Evolutionary conservation across 2,888 invertebrate genomes (phyloP).

Genomic region (Zeuzera pyrina): DNA sequence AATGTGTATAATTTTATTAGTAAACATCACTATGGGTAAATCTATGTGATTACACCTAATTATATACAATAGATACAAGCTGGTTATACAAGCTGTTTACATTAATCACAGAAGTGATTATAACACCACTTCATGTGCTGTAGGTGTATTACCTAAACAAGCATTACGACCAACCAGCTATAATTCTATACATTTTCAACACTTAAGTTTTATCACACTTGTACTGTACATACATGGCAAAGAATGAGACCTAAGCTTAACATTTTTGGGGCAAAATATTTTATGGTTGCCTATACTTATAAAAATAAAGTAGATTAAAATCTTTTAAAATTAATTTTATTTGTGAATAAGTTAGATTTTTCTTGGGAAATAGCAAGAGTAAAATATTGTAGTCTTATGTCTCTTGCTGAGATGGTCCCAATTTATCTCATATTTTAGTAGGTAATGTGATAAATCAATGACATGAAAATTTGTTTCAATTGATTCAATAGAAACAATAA

Average conservation of each 20-base stretch:
- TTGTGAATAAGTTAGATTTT: too few relatives aligned
- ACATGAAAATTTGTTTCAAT: too few relatives aligned
- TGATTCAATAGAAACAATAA: too few relatives aligned
- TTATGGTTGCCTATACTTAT: too few relatives aligned
- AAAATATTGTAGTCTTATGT: too few relatives aligned
- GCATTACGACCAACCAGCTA: conserved; percentile 23
- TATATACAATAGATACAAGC: conserved; percentile 46
- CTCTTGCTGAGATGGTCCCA: too few relatives aligned
- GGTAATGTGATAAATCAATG: too few relatives aligned
- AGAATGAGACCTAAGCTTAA: conserved; percentile 32
- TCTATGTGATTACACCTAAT: conserved; percentile 29
- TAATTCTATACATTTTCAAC: conserved; percentile 25
- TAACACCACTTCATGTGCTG: conserved; percentile 54
- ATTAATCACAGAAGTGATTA: conserved; percentile 52
- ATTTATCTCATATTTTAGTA: too few relatives aligned
- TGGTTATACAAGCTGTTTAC: conserved; percentile 42
- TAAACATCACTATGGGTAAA: conserved; percentile 34
- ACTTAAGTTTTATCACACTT: conserved; percentile 43
- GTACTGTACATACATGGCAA: conserved; percentile 63
- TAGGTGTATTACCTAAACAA: conserved; percentile 30
- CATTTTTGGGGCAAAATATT: too few relatives aligned
- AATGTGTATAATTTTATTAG: conserved; percentile 44
- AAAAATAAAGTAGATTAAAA: too few relatives aligned
- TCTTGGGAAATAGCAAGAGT: too few relatives aligned
- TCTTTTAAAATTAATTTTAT: too few relatives aligned